Base-by-base conservation (phyloP, 1,140 invertebrate genomes). In the Solen grandis region DNA sequence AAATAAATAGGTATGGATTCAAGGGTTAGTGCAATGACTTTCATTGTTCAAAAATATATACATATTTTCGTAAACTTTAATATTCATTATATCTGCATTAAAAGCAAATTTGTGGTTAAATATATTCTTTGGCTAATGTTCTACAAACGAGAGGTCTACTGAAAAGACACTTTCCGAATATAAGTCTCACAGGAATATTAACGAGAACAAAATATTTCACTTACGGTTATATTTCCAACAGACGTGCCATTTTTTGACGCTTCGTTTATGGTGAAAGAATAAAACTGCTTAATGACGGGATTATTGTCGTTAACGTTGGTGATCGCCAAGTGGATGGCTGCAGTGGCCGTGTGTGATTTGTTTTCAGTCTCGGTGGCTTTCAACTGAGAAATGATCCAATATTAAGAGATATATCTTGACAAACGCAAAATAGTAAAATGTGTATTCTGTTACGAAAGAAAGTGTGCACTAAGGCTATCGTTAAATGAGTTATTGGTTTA, bases 281-380 rank as follows among this genome's bases (percentile, higher is more conserved):
- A 76, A 19, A 29, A 55, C 2, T 10, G 35, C 46, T 76, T 76
- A 14, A 25, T 22, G 31, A 76, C 46, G 19, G 74, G 74, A 29
- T 66, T 76, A 36, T 76, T 65, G 27, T 76, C 74, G 59, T 76
- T 76, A 46, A 76, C 66, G 36, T 76, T 63, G 1, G 0, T 33
- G 41, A 76, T 66, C 4, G 5, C 3, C 16, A 76, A 29, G 1
- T 22, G 22, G 10, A 76, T 50, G 1, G 62, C 54, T 4, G 74
- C 50, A 10, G 25, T 76, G 1, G 41, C 33, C 33, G 41, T 25
- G n/a, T 76, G 72, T 19, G n/a, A 62, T 1, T 55, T 19, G 31
- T 72, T 60, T 19, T 25, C 59, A 22, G 50, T 19, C 19, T 76
- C 74, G 0, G 50, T 63, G 10, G 74, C 74, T 35, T 65, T 55